Conservation (phyloP, 1,140 invertebrate species). For the Danaus melanippus region DNA sequence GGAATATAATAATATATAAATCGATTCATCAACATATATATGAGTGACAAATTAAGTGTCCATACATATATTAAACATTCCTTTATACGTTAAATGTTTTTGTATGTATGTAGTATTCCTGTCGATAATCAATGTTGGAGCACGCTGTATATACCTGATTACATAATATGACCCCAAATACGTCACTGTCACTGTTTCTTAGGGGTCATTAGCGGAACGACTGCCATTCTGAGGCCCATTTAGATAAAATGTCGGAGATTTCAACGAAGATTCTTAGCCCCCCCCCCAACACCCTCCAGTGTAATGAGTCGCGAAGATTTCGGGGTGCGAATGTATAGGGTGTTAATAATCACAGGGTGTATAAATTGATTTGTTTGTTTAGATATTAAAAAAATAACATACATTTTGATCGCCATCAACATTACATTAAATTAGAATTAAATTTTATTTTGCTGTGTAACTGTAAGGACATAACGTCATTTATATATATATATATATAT, state of each 20-base stretch:
- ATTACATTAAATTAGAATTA: too few relatives aligned
- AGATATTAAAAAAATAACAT: too few relatives aligned
- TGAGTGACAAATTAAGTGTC: too few relatives aligned
- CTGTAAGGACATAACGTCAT: too few relatives aligned
- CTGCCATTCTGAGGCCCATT: conserved; percentile 65
- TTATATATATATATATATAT: too few relatives aligned
- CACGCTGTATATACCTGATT: conserved; percentile 11
- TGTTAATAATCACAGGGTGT: conserved; percentile 40
- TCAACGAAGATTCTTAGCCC: conserved; percentile 52
- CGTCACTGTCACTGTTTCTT: conserved; percentile 59
- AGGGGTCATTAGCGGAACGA: conserved; percentile 64
- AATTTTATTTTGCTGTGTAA: too few relatives aligned
- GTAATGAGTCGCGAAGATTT: conserved; percentile 70
- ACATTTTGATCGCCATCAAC: too few relatives aligned
- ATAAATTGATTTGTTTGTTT: conserved; percentile 18
- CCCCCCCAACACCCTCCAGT: conserved; percentile 19
- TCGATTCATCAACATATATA: background rate
- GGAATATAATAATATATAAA: background rate
- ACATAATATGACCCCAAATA: conserved; percentile 17
- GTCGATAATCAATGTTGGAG: background rate
- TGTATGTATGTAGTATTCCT: too few relatives aligned
- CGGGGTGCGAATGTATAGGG: conserved; percentile 67
- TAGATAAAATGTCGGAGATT: conserved; percentile 71
- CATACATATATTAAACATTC: too few relatives aligned
- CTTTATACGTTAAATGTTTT: too few relatives aligned